A percentile compares a stretch with the other conserved stretches of the same genome.
Evolutionary conservation across 2,113 vertebrate species (phyloP).

Genomic region (Hemiprocne comata): DNA sequence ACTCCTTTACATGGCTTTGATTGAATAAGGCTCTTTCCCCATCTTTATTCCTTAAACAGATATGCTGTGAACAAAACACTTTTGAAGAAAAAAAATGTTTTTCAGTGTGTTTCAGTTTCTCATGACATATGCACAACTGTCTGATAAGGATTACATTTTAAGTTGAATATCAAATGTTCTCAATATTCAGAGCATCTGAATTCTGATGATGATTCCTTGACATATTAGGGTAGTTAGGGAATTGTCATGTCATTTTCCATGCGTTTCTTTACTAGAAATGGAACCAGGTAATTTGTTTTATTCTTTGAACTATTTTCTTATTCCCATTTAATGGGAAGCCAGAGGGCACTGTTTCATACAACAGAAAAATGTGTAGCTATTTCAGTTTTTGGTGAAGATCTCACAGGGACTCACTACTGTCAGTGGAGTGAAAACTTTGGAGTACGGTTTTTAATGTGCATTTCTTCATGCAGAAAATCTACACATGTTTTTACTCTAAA

Average conservation of each 20-base stretch:
- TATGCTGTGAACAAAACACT: background rate
- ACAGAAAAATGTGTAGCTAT: background rate
- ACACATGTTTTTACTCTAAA: background rate
- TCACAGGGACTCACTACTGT: background rate
- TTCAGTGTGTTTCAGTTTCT: background rate
- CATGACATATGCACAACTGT: background rate
- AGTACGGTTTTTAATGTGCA: background rate
- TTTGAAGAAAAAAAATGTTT: background rate
- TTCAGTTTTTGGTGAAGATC: background rate
- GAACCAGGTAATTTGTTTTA: background rate
- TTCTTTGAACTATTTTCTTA: background rate
- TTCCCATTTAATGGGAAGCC: background rate
- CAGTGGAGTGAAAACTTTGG: background rate
- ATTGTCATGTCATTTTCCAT: background rate
- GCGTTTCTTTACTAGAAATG: background rate
- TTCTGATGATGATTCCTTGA: background rate
- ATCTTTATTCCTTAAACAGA: background rate
- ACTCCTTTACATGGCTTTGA: background rate
- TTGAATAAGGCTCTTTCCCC: background rate
- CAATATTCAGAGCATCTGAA: background rate
- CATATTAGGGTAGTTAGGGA: background rate
- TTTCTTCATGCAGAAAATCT: constrained; percentile 36
- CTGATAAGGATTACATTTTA: background rate
- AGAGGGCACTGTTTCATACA: constrained; percentile 1
- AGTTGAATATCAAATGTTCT: background rate